These are phyloP conservation scores for Chionoecetes opilio DNA, from an alignment of 1,140 invertebrate genomes.

Conservation along the genomic window DNA sequence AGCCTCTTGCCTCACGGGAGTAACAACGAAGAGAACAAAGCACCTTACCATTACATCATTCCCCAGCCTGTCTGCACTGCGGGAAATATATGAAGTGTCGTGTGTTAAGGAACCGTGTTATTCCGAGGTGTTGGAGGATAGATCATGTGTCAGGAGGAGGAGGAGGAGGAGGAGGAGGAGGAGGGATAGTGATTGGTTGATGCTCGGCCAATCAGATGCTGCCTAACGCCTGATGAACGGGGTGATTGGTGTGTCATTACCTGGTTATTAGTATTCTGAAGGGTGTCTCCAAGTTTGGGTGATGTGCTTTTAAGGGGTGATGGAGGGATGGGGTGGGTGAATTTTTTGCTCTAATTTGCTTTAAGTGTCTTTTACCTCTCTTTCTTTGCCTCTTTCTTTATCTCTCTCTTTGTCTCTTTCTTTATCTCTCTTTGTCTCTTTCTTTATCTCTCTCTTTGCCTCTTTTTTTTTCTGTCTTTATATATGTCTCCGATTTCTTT, in stretches of 20 bases:
- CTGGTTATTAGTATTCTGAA: neutral
- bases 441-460: no score
- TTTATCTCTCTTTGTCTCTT: neutral
- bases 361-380: neutral
- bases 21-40: no score
- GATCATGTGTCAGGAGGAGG: neutral
- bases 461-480: no score
- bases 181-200: neutral
- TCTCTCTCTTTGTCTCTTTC: neutral
- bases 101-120: neutral
- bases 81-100: constrained; percentile 4
- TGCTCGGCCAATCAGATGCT: neutral
- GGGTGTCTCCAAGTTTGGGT: neutral
- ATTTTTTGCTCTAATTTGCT: neutral
- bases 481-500: no score
- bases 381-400: no score
- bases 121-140: neutral
- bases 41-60: neutral
- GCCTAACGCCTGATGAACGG: neutral
- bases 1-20: no score
- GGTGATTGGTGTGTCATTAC: constrained; percentile 29
- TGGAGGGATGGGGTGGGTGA: neutral
- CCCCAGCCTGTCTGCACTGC: neutral
- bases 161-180: neutral
- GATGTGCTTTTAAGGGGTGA: neutral